Evolutionary conservation across 2,888 invertebrate genomes (phyloP).

Genomic region (Eupithecia tripunctaria): DNA sequence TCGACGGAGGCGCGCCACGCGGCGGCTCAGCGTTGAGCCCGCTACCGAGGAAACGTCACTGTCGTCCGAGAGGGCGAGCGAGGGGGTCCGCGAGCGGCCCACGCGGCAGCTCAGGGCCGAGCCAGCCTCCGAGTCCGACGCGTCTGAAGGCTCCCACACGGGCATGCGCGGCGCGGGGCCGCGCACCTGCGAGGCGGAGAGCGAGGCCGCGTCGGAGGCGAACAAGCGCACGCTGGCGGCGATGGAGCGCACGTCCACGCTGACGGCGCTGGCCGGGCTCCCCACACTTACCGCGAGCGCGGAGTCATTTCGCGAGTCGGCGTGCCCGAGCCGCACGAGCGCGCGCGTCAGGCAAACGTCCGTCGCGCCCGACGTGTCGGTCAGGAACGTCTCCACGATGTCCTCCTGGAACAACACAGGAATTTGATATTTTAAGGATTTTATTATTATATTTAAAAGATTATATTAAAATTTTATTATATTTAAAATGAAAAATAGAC

Average conservation of each 20-base stretch:
- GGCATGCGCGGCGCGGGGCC: slow-evolving; percentile 53
- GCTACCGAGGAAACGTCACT: background rate
- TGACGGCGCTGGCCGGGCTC: slow-evolving; percentile 31
- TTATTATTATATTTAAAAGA: no score
- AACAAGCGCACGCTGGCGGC: slow-evolving; percentile 23
- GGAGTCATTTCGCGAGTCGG: slow-evolving; percentile 63
- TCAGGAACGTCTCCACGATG: slow-evolving; percentile 73
- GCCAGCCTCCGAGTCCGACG: background rate
- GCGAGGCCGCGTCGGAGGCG: slow-evolving; percentile 52
- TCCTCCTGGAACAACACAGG: slow-evolving; percentile 51
- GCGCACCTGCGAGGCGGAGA: slow-evolving; percentile 62
- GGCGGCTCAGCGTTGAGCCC: background rate
- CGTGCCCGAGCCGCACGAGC: slow-evolving; percentile 79
- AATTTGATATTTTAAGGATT: no score
- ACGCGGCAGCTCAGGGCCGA: background rate
- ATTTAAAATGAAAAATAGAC: no score
- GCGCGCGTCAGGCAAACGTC: slow-evolving; percentile 80
- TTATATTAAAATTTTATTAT: no score
- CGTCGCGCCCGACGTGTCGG: slow-evolving; percentile 75
- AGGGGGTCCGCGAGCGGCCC: background rate
- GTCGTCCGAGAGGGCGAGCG: background rate
- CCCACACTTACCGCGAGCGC: slow-evolving; percentile 62
- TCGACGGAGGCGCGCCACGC: background rate
- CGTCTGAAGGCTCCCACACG: slow-evolving; percentile 53
- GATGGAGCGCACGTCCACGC: slow-evolving; percentile 23